A percentile compares a stretch with the other conserved stretches of the same genome.
Conservation (phyloP, 2,113 vertebrate species). For the Colinus virginianus region DNA sequence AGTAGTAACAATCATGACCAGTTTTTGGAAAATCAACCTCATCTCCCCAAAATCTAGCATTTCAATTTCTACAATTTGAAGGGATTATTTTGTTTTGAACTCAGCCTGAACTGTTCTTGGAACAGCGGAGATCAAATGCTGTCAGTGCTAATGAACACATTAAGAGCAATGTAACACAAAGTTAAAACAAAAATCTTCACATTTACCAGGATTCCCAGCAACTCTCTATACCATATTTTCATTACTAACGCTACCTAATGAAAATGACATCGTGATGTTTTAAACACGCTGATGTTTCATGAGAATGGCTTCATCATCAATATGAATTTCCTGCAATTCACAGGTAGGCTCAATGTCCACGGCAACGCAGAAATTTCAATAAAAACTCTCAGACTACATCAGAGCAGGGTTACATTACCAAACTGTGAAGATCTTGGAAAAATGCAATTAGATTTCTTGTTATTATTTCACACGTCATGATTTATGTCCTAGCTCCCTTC, state of each 20-base stretch:
- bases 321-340: background rate
- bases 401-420: background rate
- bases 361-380: background rate
- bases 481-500: background rate
- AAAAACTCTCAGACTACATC: background rate
- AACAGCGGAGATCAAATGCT: background rate
- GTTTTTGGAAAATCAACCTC: background rate
- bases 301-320: background rate
- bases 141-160: background rate
- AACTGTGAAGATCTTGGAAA: background rate
- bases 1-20: background rate
- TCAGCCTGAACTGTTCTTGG: background rate
- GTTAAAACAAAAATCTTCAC: background rate
- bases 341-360: background rate
- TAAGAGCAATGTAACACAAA: background rate
- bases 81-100: background rate
- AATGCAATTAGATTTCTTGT: background rate
- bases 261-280: background rate
- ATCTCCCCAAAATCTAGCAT: background rate
- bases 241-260: background rate
- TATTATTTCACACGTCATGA: background rate
- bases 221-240: background rate
- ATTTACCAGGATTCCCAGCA: background rate
- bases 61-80: background rate
- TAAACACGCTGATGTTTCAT: background rate